Evolutionary conservation across 2,797 vertebrate genomes (phyloP), one percentile per base, ranked within the genome.

Genomic region (Protosalanx chinensis): DNA sequence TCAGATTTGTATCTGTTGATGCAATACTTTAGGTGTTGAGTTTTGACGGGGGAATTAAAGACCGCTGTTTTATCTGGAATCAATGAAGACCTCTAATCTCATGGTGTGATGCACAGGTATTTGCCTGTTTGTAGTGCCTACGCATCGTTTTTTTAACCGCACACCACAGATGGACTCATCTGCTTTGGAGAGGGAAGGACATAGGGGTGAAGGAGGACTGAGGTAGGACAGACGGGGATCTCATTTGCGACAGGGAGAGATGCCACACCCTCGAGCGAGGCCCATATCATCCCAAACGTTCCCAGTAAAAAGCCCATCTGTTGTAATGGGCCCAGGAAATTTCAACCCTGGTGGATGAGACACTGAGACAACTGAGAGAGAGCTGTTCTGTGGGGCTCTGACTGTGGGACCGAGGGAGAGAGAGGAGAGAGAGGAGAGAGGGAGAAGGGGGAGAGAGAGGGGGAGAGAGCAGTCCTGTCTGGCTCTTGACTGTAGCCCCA

Each of bases 291-390:
- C 85, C 87, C 88, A 90, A 91, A 90, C 84, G 72, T 79, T 90
- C 88, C 87, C 87, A 87, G 89, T 90, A 88, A 91, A 92, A 91
- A 86, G 77, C 87, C 90, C 89, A 91, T 92, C 90, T 93, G 91
- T 90, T 90, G 77, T 86, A 90, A 87, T 77, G 80, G 82, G 86
- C 81, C 74, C 77, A 79, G 79, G 85, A 90, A 88, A 87, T 86
- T 87, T 87, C 87, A 84, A 80, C 78, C 72, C 70, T 91, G 83
- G 88, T 90, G 90, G 87, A 91, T 3, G 10, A 41, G 37, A 87
- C 88, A 89, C 90, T 88, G n/a, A n/a, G n/a, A n/a, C 82, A 59
- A 79, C 79, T 81, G 80, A 75, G 84, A 80, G 80, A 57, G 81
- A 76, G 84, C 80, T 82, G 78, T 82, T 8, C 86, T 88, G 84